Base-by-base conservation (phyloP, 1,140 invertebrate species). In the Drosophila pectinifera region DNA sequence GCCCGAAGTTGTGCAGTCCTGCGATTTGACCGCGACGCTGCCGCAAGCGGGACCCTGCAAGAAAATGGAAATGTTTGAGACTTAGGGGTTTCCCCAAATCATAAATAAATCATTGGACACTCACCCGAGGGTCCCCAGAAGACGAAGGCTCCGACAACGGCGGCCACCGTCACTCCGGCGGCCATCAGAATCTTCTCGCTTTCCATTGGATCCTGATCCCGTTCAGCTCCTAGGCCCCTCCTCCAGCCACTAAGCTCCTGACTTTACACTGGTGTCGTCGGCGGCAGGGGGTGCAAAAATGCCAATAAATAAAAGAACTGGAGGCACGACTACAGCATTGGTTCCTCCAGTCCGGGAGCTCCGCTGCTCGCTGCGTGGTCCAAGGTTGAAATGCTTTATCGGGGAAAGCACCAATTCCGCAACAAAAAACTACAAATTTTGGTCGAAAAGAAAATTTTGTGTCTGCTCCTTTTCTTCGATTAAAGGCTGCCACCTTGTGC, bases 1-100 rank as follows among this genome's bases (percentile, higher is more conserved):
- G 95, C 38, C 97, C 97, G 63, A 97, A 94, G 93, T 98, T 98
- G 64, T 95, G 95, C 6, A 98, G 93, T 14, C 97, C 97, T 59
- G 96, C 94, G 51, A 97, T 94, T 85, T 95, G 94, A 26, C 96
- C 96, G 91, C 94, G 92, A 59, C 94, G 91, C 91, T 94, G 93
- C 51, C 94, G 84, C 72, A 94, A 89, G 64, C 93, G 92, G 13
- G 93, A 93, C n/a, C 94, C 94, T 67, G 28, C 0, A 13, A 28
- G 16, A 26, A 65, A 10, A 28, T 0, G 5, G 41, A 4, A 51
- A 14, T 8, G 6, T 1, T 1, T 18, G 6, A 14, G 13, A 8
- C 14, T 34, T 20, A 2, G 4, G 2, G 31, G 31, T 0, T 34
- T 4, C 11, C 11, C 4, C 31, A 34, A 14, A 4, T 26, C 16